Evolutionary conservation across 2,113 vertebrate genomes (phyloP).

Genomic region (Chroicocephalus ridibundus): DNA sequence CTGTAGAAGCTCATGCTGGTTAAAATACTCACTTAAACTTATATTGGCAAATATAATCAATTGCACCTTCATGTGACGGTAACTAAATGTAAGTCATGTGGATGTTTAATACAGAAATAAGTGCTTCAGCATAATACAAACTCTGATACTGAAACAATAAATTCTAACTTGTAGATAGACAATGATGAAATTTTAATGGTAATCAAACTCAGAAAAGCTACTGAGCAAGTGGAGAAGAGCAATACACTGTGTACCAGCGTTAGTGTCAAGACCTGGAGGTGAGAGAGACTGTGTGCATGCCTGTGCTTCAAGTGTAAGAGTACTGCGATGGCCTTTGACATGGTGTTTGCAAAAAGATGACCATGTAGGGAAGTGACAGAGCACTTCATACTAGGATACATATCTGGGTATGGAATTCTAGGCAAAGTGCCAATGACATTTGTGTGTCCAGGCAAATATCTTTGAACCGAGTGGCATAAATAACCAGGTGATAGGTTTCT

Average conservation of each 20-base stretch:
- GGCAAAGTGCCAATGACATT: conserved; percentile 78
- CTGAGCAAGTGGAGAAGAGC: neutral
- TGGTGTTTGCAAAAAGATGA: conserved; percentile 74
- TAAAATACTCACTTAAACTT: neutral
- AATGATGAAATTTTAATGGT: neutral
- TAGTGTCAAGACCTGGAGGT: conserved; percentile 60
- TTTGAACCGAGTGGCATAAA: conserved; percentile 58
- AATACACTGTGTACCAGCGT: neutral
- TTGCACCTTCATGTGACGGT: neutral
- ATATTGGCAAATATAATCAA: neutral
- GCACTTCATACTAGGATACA: conserved; percentile 66
- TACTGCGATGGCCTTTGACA: conserved; percentile 63
- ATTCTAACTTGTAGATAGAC: neutral
- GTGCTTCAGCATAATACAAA: neutral
- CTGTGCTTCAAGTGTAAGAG: conserved; percentile 38
- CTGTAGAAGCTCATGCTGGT: neutral
- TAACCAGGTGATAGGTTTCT: conserved; percentile 63
- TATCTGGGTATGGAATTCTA: conserved; percentile 75
- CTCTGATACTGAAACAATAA: neutral
- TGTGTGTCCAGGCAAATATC: conserved; percentile 76
- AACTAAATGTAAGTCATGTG: neutral
- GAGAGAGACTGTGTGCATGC: conserved; percentile 55
- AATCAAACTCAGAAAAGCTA: neutral
- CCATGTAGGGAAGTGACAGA: conserved; percentile 86
- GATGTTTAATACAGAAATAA: neutral